A percentile compares a stretch with the other conserved stretches of the same genome.
Evolutionary conservation across 2,113 vertebrate species (phyloP).

Genomic region (Tylochromis polylepis): DNA sequence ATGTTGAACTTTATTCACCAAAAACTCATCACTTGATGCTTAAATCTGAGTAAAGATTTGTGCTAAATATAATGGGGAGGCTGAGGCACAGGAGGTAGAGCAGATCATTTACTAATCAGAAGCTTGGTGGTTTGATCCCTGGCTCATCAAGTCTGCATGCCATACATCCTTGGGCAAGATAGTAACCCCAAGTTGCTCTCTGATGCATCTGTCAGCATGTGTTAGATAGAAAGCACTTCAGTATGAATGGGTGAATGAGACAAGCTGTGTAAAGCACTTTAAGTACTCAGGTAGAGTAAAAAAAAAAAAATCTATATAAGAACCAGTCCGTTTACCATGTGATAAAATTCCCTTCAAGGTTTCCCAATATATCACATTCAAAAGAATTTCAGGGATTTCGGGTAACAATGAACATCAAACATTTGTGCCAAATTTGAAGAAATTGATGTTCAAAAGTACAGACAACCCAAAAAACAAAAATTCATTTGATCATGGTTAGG

Average conservation of each 20-base stretch:
- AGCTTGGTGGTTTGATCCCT: neutral
- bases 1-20: neutral
- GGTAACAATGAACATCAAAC: neutral
- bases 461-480: neutral
- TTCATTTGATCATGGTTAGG: neutral
- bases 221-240: neutral
- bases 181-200: neutral
- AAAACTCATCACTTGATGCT: neutral
- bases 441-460: neutral
- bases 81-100: neutral
- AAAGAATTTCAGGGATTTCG: neutral
- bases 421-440: neutral
- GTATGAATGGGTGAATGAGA: neutral
- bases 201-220: neutral
- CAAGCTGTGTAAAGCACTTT: neutral
- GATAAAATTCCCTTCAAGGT: neutral
- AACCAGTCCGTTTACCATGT: neutral
- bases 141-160: neutral
- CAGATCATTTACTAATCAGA: neutral
- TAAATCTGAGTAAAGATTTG: neutral
- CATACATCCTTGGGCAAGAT: neutral
- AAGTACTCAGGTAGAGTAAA: neutral
- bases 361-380: neutral
- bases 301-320: neutral
- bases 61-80: neutral